phyloP scores from a whole-genome alignment of 2,888 invertebrate genomes.

The Drosophila mimetica region DNA sequence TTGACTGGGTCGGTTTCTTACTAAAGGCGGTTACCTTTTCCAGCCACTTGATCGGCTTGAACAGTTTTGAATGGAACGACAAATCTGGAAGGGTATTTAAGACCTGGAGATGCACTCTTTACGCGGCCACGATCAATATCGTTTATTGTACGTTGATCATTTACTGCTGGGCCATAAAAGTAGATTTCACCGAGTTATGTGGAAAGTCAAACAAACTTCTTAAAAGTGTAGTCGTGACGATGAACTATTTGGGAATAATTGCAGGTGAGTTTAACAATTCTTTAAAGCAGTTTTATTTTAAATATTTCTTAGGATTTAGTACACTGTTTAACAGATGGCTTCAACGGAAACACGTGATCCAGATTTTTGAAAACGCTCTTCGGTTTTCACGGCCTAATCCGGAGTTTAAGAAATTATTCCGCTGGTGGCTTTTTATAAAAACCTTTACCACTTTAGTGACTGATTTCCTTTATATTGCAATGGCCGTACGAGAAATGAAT shows the following conservation, averaged over 20 bases:
- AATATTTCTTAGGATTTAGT: not conserved
- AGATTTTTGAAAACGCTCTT: not conserved
- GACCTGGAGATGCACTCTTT: not conserved
- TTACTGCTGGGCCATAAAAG: accelerated
- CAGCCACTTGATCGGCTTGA: slow-evolving; percentile 1
- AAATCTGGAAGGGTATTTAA: not conserved
- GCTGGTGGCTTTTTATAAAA: too few species aligned
- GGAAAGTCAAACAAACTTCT: not conserved
- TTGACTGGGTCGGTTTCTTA: slow-evolving; percentile 5
- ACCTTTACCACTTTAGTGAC: too few species aligned
- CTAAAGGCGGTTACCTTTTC: not conserved
- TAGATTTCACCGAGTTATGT: accelerated
- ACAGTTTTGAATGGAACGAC: slow-evolving; percentile 12
- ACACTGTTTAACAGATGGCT: not conserved
- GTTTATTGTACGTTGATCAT: not conserved
- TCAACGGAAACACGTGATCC: not conserved
- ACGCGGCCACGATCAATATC: not conserved
- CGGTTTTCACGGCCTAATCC: not conserved
- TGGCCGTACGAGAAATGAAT: not conserved
- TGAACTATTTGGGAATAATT: not conserved
- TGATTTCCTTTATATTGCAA: not conserved
- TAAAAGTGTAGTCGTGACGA: not conserved
- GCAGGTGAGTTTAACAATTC: not conserved
- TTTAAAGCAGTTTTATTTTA: not conserved
- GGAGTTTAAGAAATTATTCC: too few species aligned